These are phyloP conservation scores for Myopa testacea DNA, from an alignment of 2,888 invertebrate species.

Conservation along the genomic window DNA sequence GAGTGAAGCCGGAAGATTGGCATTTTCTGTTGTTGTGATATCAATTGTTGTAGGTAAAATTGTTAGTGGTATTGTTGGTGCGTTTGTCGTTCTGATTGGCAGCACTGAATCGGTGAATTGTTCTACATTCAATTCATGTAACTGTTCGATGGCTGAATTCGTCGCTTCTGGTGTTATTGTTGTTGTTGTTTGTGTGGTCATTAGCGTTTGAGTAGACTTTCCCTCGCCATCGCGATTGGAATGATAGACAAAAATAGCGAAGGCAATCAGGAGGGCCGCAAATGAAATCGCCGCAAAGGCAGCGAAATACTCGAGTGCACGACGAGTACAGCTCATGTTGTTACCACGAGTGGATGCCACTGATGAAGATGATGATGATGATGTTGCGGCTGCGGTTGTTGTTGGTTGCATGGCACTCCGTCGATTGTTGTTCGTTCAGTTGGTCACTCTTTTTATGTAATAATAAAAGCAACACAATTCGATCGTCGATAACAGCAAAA, in stretches of 20 bases:
- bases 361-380: background rate
- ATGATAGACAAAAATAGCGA: conserved; percentile 56
- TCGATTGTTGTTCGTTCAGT: no score
- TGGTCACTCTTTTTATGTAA: conserved; percentile 29
- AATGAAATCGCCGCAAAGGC: conserved; percentile 49
- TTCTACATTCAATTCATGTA: background rate
- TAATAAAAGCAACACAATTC: background rate
- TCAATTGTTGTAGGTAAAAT: conserved; percentile 31
- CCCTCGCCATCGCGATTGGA: conserved; percentile 40
- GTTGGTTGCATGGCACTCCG: background rate
- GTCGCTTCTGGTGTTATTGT: conserved; percentile 41
- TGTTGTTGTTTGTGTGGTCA: conserved; percentile 45
- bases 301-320: conserved; percentile 48
- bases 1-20: background rate
- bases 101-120: conserved; percentile 46
- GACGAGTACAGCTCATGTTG: conserved; percentile 53
- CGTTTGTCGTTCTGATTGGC: conserved; percentile 51
- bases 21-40: background rate
- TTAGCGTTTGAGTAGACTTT: conserved; percentile 45
- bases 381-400: conserved; percentile 15
- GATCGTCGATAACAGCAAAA: background rate
- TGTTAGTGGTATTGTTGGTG: conserved; percentile 31
- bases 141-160: conserved; percentile 35
- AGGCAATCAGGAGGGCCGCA: conserved; percentile 56
- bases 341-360: conserved; percentile 25